phyloP scores from a whole-genome alignment of 2,888 invertebrate genomes.

The Electrophaes corylata region DNA sequence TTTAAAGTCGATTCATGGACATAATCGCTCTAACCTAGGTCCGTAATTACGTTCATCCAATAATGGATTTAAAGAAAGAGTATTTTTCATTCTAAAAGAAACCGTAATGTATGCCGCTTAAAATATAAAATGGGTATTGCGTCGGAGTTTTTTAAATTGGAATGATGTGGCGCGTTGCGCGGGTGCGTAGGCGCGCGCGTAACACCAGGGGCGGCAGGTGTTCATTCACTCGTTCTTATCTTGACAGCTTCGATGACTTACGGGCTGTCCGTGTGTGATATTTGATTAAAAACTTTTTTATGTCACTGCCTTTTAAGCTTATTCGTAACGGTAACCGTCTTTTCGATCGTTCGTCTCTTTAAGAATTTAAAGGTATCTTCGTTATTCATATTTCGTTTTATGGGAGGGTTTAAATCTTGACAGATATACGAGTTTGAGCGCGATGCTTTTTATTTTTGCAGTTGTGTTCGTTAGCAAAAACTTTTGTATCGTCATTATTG shows the following conservation, averaged over 20 bases:
- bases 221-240: constrained; percentile 83
- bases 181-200: constrained; percentile 77
- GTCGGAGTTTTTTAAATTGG: constrained; percentile 53
- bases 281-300: constrained; percentile 71
- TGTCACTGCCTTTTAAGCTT: constrained; percentile 74
- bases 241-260: constrained; percentile 83
- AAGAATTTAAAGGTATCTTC: constrained; percentile 71
- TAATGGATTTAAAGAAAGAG: constrained; percentile 49
- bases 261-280: constrained; percentile 74
- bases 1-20: constrained; percentile 73
- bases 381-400: constrained; percentile 60
- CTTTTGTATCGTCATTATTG: constrained; percentile 21
- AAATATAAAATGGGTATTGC: constrained; percentile 47
- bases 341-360: constrained; percentile 68
- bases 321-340: constrained; percentile 81
- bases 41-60: constrained; percentile 59
- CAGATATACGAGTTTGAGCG: constrained; percentile 58
- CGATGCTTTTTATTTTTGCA: constrained; percentile 40
- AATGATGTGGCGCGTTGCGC: constrained; percentile 54
- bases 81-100: constrained; percentile 46
- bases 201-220: constrained; percentile 82
- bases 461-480: constrained; percentile 33
- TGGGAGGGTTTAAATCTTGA: constrained; percentile 64
- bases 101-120: constrained; percentile 51
- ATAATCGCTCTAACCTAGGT: constrained; percentile 71